Evolutionary conservation across 1,140 invertebrate genomes (phyloP), one percentile per base, ranked within the genome.

Genomic region (Lucilia sericata): DNA sequence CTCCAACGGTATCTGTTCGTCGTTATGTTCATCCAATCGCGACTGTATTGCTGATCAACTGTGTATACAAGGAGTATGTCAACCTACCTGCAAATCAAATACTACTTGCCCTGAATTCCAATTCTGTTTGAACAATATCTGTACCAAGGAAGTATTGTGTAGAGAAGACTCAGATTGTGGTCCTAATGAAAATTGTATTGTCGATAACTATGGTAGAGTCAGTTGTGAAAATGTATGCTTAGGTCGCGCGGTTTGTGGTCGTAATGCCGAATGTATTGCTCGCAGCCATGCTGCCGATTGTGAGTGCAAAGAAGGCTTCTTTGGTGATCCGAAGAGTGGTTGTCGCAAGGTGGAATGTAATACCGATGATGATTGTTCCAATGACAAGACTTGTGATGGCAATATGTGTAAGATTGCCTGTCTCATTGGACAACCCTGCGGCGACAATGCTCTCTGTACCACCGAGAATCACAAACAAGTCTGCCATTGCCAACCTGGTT

Each of bases 401-500:
- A 94, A 95, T 86, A 95, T 94, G 91, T 97, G 97, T 90, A 95
- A 96, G 92, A 96, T 96, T 85, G 96, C 96, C 36, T 98, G 97
- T 89, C 92, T 96, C 7, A 93, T 94, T 0, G 91, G 94, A 19
- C 96, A 97, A 92, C 94, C 95, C 19, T 98, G 96, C 86, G 96
- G 96, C 12, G 93, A 94, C 21, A 97, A 97, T 91, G 95, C 96
- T 0, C 91, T 97, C 21, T 97, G 96, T 89, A 95, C 96, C 21
- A 95, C 96, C 2, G 94, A 96, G 89, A 94, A 94, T 86, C 96
- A 97, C 87, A 92, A 92, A 85, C 94, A 94, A 88, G 91, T 94
- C 76, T 98, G 96, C 87, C 94, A 95, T 86, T 98, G 96, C 90
- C 96, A 96, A 89, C 96, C 96, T 17, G 96, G 96, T 0, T 97